A percentile compares a stretch with the other conserved stretches of the same genome.
These are phyloP conservation scores for Sesamia nonagrioides DNA, from an alignment of 1,140 invertebrate species.

Conservation along the genomic window DNA sequence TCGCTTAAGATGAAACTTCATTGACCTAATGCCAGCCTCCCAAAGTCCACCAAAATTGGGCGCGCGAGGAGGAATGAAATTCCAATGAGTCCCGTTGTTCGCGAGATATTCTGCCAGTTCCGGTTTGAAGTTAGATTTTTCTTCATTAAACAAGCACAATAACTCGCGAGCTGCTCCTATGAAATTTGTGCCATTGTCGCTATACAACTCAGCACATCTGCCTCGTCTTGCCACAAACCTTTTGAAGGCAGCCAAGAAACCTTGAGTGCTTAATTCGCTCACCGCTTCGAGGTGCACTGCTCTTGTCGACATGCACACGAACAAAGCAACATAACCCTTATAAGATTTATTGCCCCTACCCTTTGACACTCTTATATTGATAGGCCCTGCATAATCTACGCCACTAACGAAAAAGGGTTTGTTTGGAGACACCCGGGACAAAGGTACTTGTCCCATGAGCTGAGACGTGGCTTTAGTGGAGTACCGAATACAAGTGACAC, in stretches of 20 bases:
- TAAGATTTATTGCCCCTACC: slow-evolving; percentile 22
- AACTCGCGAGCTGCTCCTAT: slow-evolving; percentile 33
- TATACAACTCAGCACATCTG: slow-evolving; percentile 4
- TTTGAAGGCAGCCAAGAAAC: slow-evolving; percentile 35
- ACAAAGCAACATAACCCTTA: slow-evolving; percentile 39
- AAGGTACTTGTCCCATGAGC: background rate
- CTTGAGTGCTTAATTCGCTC: slow-evolving; percentile 19
- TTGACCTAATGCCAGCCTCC: background rate
- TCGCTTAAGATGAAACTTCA: slow-evolving; percentile 24
- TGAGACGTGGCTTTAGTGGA: background rate
- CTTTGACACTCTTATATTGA: slow-evolving; percentile 11
- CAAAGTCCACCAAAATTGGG: slow-evolving; percentile 16
- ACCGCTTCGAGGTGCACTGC: slow-evolving; percentile 41
- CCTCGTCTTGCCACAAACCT: slow-evolving; percentile 38
- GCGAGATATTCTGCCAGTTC: slow-evolving; percentile 22
- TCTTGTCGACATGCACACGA: slow-evolving; percentile 37
- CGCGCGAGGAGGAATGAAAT: slow-evolving; percentile 38
- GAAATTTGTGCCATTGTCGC: slow-evolving; percentile 49
- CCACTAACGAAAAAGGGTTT: slow-evolving; percentile 9
- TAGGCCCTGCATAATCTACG: slow-evolving; percentile 38
- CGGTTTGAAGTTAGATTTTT: background rate
- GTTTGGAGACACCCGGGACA: background rate
- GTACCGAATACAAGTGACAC: slow-evolving; percentile 3
- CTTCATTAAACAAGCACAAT: background rate
- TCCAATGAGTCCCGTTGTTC: slow-evolving; percentile 29